phyloP scores from a whole-genome alignment of 92 coral and sea anemone genomes.

The Epizoanthus rinbou region DNA sequence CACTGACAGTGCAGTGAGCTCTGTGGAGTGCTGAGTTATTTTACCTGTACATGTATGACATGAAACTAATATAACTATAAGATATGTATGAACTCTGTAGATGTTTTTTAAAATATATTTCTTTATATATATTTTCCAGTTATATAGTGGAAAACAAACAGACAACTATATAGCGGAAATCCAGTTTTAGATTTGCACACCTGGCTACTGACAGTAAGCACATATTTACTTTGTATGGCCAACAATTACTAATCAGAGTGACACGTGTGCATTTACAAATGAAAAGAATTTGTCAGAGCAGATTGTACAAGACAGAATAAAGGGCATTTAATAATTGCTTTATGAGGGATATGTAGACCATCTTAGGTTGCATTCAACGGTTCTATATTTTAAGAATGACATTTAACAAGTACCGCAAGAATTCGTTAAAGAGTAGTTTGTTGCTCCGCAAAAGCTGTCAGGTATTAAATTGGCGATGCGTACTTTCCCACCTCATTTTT shows the following conservation, averaged over 20 bases:
- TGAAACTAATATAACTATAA: too few relatives aligned
- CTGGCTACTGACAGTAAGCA: conserved; percentile 5
- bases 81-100: too few relatives aligned
- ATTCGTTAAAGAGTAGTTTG: not conserved
- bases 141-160: not conserved
- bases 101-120: too few relatives aligned
- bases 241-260: conserved; percentile 37
- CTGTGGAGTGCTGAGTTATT: not conserved
- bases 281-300: conserved; percentile 43
- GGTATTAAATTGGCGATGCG: not conserved
- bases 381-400: too few relatives aligned
- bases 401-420: not conserved
- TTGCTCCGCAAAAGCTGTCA: not conserved
- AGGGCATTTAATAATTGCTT: not conserved
- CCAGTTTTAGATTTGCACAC: conserved; percentile 11
- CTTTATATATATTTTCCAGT: not conserved
- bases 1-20: not conserved
- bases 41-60: too few relatives aligned
- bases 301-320: not conserved
- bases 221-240: conserved; percentile 4
- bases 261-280: conserved; percentile 75
- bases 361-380: too few relatives aligned
- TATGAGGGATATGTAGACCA: not conserved
- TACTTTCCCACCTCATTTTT: conserved; percentile 3
- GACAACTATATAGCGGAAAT: conserved; percentile 8